Evolutionary conservation across 2,113 vertebrate species (phyloP), one percentile per base, ranked within the genome.

Genomic region (Colistium nudipinnis): DNA sequence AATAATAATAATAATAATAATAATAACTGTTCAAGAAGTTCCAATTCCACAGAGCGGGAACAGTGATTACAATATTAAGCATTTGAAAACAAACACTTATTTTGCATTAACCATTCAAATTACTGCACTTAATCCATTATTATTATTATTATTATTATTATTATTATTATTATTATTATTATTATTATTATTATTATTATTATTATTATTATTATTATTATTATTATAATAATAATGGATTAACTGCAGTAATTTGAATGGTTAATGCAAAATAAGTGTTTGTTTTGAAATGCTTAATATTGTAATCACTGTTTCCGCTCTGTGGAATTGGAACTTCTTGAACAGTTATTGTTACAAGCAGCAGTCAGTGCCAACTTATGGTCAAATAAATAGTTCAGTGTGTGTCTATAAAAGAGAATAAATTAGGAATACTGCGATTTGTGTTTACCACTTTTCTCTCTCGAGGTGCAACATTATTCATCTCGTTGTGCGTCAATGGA

Each of bases 1-100:
- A n/a, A n/a, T n/a, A n/a, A n/a, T n/a, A n/a, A n/a, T n/a, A n/a
- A n/a, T n/a, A n/a, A n/a, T n/a, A n/a, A n/a, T n/a, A n/a, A n/a
- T n/a, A n/a, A 68, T n/a, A 70, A n/a, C 7, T 55, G 12, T 49
- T 7, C 19, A 61, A 36, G n/a, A 56, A 36, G 9, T 19, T 17
- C 27, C 2, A 13, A 59, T 66, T 47, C n/a, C 6, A 60, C 20
- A 11, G 0, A 4, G 12, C 9, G 7, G 44, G 57, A 61, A 13
- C 11, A 36, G 10, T 36, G 7, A 4, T 6, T 33, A 33, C 4
- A 33, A 33, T 33, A 6, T 33, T 4, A 6, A 33, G 4, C 31
- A 33, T 33, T 33, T 33, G 4, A 9, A 6, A 6, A 9, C 31
- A 33, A 33, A 33, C 31, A 3, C 1, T 7, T 16, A 39, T 39